Percentiles rank a stretch among this genome's conserved stretches.
These are phyloP conservation scores for Urocyon cinereoargenteus DNA, from an alignment of 2,797 vertebrate species.

Conservation along the genomic window DNA sequence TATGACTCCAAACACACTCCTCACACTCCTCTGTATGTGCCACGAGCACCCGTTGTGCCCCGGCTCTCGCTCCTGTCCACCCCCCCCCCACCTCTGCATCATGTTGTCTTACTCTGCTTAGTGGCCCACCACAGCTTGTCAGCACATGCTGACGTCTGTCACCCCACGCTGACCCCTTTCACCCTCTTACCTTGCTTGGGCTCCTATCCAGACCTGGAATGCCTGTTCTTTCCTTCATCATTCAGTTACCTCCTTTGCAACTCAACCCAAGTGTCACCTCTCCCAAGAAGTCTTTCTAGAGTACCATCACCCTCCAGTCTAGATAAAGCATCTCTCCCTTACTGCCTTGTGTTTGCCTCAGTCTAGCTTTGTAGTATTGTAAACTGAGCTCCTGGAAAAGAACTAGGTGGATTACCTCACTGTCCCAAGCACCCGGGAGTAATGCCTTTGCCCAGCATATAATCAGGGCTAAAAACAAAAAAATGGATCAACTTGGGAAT, in stretches of 20 bases:
- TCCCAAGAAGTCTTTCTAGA: background rate
- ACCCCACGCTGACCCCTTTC: background rate
- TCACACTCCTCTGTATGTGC: background rate
- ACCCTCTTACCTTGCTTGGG: background rate
- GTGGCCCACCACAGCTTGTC: background rate
- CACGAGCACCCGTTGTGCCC: background rate
- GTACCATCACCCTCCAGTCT: background rate
- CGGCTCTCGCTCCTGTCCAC: background rate
- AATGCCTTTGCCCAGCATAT: background rate
- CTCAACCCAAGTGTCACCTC: background rate
- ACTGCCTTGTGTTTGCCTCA: background rate
- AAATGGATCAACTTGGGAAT: background rate
- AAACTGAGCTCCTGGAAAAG: background rate
- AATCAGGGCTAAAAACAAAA: background rate
- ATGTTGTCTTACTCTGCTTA: fast-evolving
- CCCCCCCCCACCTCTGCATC: background rate
- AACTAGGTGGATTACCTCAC: background rate
- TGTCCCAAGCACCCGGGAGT: background rate
- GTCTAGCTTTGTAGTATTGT: background rate
- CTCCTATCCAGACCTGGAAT: background rate
- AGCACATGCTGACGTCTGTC: background rate
- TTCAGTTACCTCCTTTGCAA: background rate
- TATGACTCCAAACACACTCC: background rate
- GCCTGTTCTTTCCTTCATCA: background rate
- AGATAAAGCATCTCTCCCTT: background rate